Conservation (phyloP, 2,888 invertebrate genomes). For the Tipula confusa region DNA sequence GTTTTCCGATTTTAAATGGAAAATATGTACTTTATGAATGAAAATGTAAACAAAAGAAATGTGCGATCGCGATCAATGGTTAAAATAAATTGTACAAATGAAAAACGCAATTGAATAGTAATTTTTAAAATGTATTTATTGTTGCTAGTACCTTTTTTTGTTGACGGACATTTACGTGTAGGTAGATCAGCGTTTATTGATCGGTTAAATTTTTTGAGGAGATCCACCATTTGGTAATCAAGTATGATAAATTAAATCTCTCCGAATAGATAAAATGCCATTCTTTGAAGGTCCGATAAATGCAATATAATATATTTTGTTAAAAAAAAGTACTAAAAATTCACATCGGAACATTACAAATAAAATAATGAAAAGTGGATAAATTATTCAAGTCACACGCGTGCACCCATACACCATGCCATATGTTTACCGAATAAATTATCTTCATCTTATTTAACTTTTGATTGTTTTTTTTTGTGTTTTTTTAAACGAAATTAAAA, state of each 20-base stretch:
- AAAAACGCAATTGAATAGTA: background rate
- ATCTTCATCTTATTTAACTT: background rate
- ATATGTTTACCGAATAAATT: background rate
- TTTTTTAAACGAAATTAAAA: background rate
- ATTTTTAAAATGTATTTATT: background rate
- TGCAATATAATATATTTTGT: background rate
- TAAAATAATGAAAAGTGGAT: background rate
- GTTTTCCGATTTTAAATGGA: background rate
- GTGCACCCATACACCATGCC: constrained; percentile 7
- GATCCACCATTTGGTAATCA: no score
- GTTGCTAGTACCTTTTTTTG: background rate
- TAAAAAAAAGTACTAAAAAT: background rate
- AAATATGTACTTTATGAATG: background rate
- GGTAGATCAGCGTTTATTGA: no score
- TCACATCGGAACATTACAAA: background rate
- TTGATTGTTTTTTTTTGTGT: background rate
- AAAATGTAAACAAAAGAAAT: constrained; percentile 20
- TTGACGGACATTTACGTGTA: no score
- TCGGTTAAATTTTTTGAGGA: no score
- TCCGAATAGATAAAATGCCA: no score
- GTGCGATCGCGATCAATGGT: background rate
- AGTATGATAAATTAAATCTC: no score
- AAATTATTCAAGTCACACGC: background rate
- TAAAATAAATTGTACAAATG: background rate
- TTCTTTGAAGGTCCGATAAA: background rate